Evolutionary conservation across 1,140 invertebrate genomes (phyloP), one percentile per base, ranked within the genome.

Genomic region (Dermatophagoides farinae): DNA sequence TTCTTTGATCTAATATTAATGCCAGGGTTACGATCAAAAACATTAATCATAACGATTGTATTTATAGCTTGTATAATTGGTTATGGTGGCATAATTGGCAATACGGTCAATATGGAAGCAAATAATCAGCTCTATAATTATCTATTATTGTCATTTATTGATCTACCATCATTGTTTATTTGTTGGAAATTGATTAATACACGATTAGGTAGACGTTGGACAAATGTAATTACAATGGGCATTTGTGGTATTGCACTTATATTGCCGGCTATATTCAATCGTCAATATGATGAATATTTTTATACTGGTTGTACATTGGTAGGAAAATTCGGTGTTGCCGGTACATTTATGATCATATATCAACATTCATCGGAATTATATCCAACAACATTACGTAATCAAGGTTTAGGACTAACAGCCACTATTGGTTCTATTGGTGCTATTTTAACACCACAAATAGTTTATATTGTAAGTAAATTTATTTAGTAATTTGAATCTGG

Each of bases 61-160:
- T 60, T 60, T 41, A 22, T 47, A 11, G 58, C 58, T 16, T 47
- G 44, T 60, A 11, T 60, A 9, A 62, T 69, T 1, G 67, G 67
- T 31, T 69, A 69, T 60, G 67, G 64, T 43, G 68, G 68, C 6
- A 37, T 69, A 25, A 65, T 63, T 1, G 44, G 67, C 5, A 69
- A 69, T 52, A 62, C 62, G 1, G 64, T 66, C 0, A 69, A 69
- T 53, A 62, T 69, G 8, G 62, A 66, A 18, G 67, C 64, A 10
- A 65, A 68, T 57, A 66, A 78, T 66, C 82, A 84, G 68, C 69
- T 78, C 9, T 49, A 47, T 23, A 82, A 83, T 70, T 84, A 84
- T 65, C 75, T 80, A 59, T 73, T 77, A 64, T 77, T 82, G 66
- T 63, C 64, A 11, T 57, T 61, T 1, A 65, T 67, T 6, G 67